Conservation (phyloP, 2,888 invertebrate species). For the Euplagia quadripunctaria region DNA sequence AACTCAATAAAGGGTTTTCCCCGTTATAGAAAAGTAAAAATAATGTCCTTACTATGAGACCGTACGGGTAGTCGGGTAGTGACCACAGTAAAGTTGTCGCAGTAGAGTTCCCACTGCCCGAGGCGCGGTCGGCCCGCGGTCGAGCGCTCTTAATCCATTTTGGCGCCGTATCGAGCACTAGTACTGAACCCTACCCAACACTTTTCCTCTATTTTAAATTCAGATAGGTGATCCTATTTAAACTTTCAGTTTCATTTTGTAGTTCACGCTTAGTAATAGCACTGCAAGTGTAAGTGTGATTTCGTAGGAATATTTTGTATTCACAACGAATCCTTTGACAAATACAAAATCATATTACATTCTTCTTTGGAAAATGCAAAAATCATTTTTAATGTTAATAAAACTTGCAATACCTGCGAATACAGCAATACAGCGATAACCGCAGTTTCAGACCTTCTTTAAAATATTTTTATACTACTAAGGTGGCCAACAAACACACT, state of each 20-base stretch:
- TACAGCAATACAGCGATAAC: too few relatives aligned
- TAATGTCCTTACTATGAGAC: slow-evolving; percentile 55
- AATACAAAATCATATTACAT: not conserved
- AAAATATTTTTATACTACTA: too few relatives aligned
- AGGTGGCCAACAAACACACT: too few relatives aligned
- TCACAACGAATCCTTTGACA: not conserved
- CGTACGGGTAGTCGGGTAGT: slow-evolving; percentile 25
- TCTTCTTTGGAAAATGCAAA: not conserved
- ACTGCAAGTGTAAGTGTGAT: not conserved
- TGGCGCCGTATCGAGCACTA: slow-evolving; percentile 50
- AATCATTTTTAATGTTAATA: too few relatives aligned
- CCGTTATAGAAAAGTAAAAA: slow-evolving; percentile 19
- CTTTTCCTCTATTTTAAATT: slow-evolving; percentile 83
- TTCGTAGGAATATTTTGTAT: not conserved
- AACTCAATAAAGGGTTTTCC: not conserved
- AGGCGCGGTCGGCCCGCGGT: slow-evolving; percentile 72
- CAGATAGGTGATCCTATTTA: slow-evolving; percentile 81
- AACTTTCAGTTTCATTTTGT: slow-evolving; percentile 80
- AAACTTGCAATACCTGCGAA: too few relatives aligned
- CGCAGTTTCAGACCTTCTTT: too few relatives aligned
- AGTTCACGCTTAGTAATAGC: slow-evolving; percentile 54
- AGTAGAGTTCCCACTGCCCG: slow-evolving; percentile 58
- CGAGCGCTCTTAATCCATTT: slow-evolving; percentile 78
- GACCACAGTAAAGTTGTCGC: slow-evolving; percentile 61
- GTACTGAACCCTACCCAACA: slow-evolving; percentile 58